Evolutionary conservation across 2,797 vertebrate genomes (phyloP).

Genomic region (Eutrigla gurnardus): DNA sequence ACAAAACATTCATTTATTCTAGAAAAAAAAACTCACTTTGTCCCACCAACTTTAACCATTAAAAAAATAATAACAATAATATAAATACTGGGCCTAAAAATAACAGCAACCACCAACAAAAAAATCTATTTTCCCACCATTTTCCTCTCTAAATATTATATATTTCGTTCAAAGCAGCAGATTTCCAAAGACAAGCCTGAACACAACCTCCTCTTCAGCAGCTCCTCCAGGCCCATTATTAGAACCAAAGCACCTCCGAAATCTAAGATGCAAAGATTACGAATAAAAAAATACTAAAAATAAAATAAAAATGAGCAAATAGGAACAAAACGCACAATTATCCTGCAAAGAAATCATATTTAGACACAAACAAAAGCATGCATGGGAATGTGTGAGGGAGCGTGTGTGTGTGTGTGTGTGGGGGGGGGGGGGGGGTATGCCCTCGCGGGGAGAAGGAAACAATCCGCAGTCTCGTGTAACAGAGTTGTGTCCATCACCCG

Average conservation of each 20-base stretch:
- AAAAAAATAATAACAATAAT: neutral
- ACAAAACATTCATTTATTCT: neutral
- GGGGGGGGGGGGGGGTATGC: neutral
- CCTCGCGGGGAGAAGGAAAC: slow-evolving; percentile 63
- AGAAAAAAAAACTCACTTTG: neutral
- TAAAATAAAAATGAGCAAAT: neutral
- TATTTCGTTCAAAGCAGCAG: neutral
- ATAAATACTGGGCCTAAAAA: neutral
- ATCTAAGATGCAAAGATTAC: neutral
- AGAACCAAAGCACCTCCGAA: slow-evolving; percentile 1
- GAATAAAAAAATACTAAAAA: neutral
- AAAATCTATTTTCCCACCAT: neutral
- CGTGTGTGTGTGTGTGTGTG: neutral
- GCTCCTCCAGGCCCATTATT: neutral
- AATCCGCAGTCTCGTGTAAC: slow-evolving; percentile 75
- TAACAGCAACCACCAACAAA: neutral
- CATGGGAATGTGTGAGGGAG: slow-evolving; percentile 30
- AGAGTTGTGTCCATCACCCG: slow-evolving; percentile 54
- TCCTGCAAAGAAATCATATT: slow-evolving; percentile 4
- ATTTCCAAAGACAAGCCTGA: neutral
- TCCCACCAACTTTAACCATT: neutral
- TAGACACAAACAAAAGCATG: slow-evolving; percentile 5
- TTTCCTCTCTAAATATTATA: neutral
- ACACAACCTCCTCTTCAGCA: neutral
- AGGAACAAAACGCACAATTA: slow-evolving; percentile 14